Conservation (phyloP, 2,797 vertebrate genomes). For the Odontamblyopus lacepedii region DNA sequence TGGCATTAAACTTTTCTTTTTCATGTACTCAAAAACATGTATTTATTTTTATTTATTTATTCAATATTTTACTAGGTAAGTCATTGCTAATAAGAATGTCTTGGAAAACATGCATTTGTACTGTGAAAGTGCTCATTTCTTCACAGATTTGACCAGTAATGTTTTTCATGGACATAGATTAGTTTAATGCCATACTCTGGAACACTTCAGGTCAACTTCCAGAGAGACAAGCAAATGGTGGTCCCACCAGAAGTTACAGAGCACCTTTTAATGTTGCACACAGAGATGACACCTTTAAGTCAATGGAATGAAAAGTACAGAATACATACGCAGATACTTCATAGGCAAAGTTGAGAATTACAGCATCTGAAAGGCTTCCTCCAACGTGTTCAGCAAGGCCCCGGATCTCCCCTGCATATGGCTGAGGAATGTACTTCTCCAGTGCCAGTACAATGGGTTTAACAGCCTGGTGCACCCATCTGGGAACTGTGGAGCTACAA, state of each 20-base stretch:
- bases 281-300: neutral
- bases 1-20: neutral
- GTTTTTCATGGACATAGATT: neutral
- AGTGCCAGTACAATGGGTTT: conserved; percentile 66
- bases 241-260: too few relatives aligned
- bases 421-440: conserved; percentile 79
- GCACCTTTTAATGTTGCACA: too few relatives aligned
- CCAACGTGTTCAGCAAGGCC: conserved; percentile 77
- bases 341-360: conserved; percentile 90
- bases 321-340: conserved; percentile 88
- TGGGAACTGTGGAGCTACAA: conserved; percentile 80
- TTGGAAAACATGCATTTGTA: too few relatives aligned
- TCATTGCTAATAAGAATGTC: too few relatives aligned
- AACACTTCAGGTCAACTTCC: neutral
- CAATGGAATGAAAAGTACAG: neutral
- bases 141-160: neutral
- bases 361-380: conserved; percentile 74
- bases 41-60: too few relatives aligned
- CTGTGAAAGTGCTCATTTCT: neutral
- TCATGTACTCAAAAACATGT: too few relatives aligned
- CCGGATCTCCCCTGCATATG: conserved; percentile 84
- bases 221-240: too few relatives aligned
- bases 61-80: too few relatives aligned
- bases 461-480: conserved; percentile 83
- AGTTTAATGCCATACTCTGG: neutral